Percentiles rank a stretch among this genome's conserved stretches.
Evolutionary conservation across 2,888 invertebrate genomes (phyloP).

Genomic region (Tuta absoluta): DNA sequence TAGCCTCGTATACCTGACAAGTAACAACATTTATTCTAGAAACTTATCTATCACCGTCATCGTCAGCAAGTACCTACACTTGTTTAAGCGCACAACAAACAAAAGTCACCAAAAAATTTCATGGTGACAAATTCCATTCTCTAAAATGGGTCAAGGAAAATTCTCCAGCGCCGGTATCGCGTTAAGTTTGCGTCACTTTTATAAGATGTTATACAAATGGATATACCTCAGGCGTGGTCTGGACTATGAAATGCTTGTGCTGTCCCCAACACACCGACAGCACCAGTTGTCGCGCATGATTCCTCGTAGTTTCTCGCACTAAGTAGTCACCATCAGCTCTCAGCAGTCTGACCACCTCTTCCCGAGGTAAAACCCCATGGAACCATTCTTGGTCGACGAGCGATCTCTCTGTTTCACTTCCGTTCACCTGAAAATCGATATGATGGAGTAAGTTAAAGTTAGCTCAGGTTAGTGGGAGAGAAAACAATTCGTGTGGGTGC

Average conservation of each 20-base stretch:
- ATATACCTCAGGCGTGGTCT: constrained; percentile 93
- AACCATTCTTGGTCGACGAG: constrained; percentile 97
- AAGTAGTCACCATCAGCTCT: constrained; percentile 97
- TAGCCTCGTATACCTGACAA: too few species aligned
- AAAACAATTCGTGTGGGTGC: constrained; percentile 19
- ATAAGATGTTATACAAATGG: background rate
- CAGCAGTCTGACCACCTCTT: constrained; percentile 95
- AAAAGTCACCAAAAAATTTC: too few species aligned
- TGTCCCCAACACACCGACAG: constrained; percentile 97
- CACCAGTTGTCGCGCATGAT: constrained; percentile 95
- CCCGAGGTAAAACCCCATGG: constrained; percentile 96
- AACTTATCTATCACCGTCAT: too few species aligned
- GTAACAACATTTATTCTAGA: too few species aligned
- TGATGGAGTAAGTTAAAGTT: background rate
- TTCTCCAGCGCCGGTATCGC: constrained; percentile 17
- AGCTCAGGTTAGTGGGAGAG: background rate
- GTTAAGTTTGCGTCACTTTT: background rate
- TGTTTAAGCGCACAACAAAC: too few species aligned
- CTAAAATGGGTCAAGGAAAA: constrained; percentile 20
- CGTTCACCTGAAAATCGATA: constrained; percentile 57
- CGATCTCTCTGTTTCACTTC: constrained; percentile 82
- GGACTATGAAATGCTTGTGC: constrained; percentile 98
- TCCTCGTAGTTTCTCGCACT: constrained; percentile 94
- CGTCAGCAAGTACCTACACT: too few species aligned
- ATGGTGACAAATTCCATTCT: background rate